Evolutionary conservation across 2,113 vertebrate species (phyloP), one percentile per base, ranked within the genome.

Genomic region (Cariama cristata): DNA sequence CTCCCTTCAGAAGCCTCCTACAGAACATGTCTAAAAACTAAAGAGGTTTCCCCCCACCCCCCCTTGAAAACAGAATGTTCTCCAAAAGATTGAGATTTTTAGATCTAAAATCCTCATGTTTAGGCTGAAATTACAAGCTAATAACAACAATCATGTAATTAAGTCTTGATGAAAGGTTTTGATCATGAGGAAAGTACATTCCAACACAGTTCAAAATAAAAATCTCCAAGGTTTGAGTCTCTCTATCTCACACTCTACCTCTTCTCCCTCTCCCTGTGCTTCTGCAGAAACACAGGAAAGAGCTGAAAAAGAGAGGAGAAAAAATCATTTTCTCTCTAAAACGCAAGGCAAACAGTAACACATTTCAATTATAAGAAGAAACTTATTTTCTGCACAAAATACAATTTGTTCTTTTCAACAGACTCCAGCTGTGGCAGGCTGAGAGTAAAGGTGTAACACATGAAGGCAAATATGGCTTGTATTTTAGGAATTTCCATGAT

Each of bases 111-210:
- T 85, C 81, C 47, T 91, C 14, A 6, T 45, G 24, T 79, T 87
- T 77, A 59, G 84, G 64, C 64, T 81, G 77, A 81, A 91, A 85
- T 94, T 55, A 75, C 73, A 85, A 89, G 19, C 42, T 89, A 81
- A 45, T 71, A 91, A 84, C 59, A 94, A 94, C 69, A 91, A 59
- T 79, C 52, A 71, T 35, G 38, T 87, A 47, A 87, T 63, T 79
- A 86, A 81, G 28, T 71, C 77, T 89, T 77, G 44, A 87, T 85
- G 64, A 93, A 87, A 91, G 76, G 64, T 93, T 94, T 84, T 81
- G 55, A 80, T 87, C 76, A 71, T 6, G 42, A 44, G 66, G 47
- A 77, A 94, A 90, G 38, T 52, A 88, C 52, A 64, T 95, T 96
- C 86, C 79, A 86, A 66, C 50, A 38, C 56, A 92, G 77, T 79